These are phyloP conservation scores for Dryas iulia DNA, from an alignment of 1,140 invertebrate genomes.

Conservation along the genomic window DNA sequence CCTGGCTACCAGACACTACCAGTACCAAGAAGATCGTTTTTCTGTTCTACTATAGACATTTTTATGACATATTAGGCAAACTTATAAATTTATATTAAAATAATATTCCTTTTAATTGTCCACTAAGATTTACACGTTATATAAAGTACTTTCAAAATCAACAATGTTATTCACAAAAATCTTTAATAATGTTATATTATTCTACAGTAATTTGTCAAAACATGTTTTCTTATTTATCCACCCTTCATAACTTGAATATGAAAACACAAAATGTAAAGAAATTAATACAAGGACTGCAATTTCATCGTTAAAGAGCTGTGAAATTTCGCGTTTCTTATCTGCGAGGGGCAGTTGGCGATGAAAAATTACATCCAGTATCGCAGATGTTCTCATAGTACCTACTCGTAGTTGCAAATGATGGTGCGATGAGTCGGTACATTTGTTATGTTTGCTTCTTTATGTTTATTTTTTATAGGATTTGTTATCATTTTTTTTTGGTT, in stretches of 20 bases:
- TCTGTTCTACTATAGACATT: too few species aligned
- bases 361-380: conserved; percentile 1
- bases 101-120: too few species aligned
- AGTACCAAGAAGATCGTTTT: too few species aligned
- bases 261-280: not conserved
- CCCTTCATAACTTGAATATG: not conserved
- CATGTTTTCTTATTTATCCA: not conserved
- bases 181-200: not conserved
- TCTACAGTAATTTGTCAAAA: not conserved
- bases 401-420: conserved; percentile 2
- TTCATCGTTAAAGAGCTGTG: conserved; percentile 1
- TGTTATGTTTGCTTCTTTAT: not conserved
- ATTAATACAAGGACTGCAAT: not conserved
- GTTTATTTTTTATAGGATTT: not conserved
- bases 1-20: too few species aligned
- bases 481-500: too few species aligned
- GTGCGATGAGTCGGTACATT: not conserved
- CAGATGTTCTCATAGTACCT: not conserved
- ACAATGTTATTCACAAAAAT: too few species aligned
- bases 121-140: too few species aligned
- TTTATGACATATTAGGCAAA: too few species aligned
- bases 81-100: too few species aligned
- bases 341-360: conserved; percentile 2
- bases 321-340: conserved; percentile 2
- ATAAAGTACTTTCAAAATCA: too few species aligned